These are phyloP conservation scores for Carabus problematicus DNA, from an alignment of 2,888 invertebrate species.

Conservation along the genomic window DNA sequence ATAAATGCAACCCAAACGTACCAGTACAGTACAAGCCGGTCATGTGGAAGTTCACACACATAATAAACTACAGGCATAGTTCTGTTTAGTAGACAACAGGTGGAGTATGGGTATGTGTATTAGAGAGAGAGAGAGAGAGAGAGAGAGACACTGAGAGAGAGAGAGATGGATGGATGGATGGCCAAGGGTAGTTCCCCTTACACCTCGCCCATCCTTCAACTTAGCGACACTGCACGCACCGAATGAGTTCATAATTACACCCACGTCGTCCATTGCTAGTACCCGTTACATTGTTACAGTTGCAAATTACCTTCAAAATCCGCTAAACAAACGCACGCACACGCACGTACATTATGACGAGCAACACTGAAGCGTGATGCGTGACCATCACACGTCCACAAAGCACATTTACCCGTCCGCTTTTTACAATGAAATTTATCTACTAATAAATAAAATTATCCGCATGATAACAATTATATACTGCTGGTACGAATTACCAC, in stretches of 20 bases:
- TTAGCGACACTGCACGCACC: constrained; percentile 9
- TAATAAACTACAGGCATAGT: constrained; percentile 20
- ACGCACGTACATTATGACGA: too few species aligned
- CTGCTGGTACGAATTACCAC: too few species aligned
- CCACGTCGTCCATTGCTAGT: neutral
- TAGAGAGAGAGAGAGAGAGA: too few species aligned
- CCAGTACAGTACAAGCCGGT: constrained; percentile 5
- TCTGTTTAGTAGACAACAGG: constrained; percentile 32
- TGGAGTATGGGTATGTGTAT: constrained; percentile 14
- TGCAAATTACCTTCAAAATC: constrained; percentile 33
- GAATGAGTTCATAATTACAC: constrained; percentile 36
- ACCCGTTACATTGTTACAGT: constrained; percentile 31
- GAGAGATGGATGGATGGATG: too few species aligned
- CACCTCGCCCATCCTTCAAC: constrained; percentile 6
- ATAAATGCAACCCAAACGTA: neutral
- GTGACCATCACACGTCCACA: too few species aligned
- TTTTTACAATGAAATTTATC: too few species aligned
- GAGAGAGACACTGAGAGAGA: too few species aligned
- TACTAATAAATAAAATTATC: too few species aligned
- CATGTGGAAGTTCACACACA: constrained; percentile 18
- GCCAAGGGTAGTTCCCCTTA: neutral
- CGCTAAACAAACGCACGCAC: too few species aligned
- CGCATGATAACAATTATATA: too few species aligned
- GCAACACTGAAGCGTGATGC: too few species aligned
- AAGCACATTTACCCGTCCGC: too few species aligned